A percentile compares a stretch with the other conserved stretches of the same genome.
These are phyloP conservation scores for Ennomos quercinarius DNA, from an alignment of 2,888 invertebrate genomes.

Conservation along the genomic window DNA sequence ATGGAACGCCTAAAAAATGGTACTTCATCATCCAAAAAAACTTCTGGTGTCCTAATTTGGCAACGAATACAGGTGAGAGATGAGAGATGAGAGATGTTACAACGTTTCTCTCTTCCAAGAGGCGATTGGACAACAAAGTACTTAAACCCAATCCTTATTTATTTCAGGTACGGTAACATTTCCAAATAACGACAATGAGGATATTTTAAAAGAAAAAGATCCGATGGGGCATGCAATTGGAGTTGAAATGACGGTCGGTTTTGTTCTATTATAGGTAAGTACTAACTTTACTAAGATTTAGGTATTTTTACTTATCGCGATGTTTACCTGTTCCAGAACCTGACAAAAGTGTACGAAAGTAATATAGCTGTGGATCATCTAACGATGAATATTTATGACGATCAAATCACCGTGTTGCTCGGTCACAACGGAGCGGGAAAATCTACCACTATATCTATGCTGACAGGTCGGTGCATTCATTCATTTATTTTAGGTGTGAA, in stretches of 20 bases:
- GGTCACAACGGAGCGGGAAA: constrained; percentile 95
- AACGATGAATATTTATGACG: constrained; percentile 93
- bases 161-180: constrained; percentile 42
- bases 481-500: background rate
- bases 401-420: constrained; percentile 92
- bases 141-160: background rate
- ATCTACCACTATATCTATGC: constrained; percentile 97
- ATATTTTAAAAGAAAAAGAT: constrained; percentile 76
- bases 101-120: too few species aligned
- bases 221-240: constrained; percentile 75
- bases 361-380: constrained; percentile 88
- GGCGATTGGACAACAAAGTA: too few species aligned
- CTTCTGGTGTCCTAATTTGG: constrained; percentile 81
- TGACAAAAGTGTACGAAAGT: constrained; percentile 87
- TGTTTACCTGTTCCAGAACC: constrained; percentile 69
- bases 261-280: background rate
- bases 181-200: constrained; percentile 38
- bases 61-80: constrained; percentile 41
- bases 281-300: too few species aligned
- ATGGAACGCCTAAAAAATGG: constrained; percentile 93
- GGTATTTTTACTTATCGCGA: too few species aligned
- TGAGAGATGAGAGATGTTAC: background rate
- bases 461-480: constrained; percentile 87
- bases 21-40: constrained; percentile 89
- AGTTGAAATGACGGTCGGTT: constrained; percentile 75